Evolutionary conservation across 2,888 invertebrate species (phyloP), one percentile per base, ranked within the genome.

Genomic region (Lasioglossum pauxillum): DNA sequence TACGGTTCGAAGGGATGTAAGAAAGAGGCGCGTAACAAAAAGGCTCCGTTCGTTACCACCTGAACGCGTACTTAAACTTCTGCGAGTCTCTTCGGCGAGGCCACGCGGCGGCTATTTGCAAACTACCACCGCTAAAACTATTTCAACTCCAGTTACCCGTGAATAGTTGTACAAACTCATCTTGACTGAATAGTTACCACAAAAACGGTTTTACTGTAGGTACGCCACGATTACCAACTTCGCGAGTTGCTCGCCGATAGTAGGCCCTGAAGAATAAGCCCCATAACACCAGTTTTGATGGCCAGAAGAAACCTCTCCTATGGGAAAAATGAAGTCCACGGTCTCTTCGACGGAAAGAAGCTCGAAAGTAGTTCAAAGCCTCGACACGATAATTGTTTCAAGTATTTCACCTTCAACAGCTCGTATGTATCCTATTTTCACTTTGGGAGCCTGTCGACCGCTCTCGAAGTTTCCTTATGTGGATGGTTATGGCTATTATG

Each of bases 61-160:
- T 10, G 38, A 38, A 41, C 41, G 41, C 23, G 41, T 8, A 41
- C 38, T n/a, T 10, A 23, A 71, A 38, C 14, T 41, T 41, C 71
- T 12, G 23, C 4, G 23, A 69, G 19, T 41, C 41, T n/a, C 14
- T n/a, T n/a, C 41, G n/a, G 23, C 71, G 5, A 38, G n/a, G 38
- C n/a, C 71, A 41, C 38, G 14, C 41, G n/a, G 14, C n/a, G 41
- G 5, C n/a, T 23, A 14, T 38, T n/a, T n/a, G 41, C 41, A n/a
- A 23, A 41, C 71, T 14, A n/a, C 14, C 71, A 1, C 41, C n/a
- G n/a, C 41, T 41, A 14, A 41, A 71, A 71, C 71, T 71, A 71
- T 71, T 71, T 71, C 71, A 71, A 71, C 71, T 41, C 71, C 14
- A 10, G 38, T 41, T 71, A 71, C 8, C 64, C 31, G 7, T 41